A percentile compares a stretch with the other conserved stretches of the same genome.
Conservation (phyloP, 2,113 vertebrate genomes). For the Forbesichthys papilliferus region DNA sequence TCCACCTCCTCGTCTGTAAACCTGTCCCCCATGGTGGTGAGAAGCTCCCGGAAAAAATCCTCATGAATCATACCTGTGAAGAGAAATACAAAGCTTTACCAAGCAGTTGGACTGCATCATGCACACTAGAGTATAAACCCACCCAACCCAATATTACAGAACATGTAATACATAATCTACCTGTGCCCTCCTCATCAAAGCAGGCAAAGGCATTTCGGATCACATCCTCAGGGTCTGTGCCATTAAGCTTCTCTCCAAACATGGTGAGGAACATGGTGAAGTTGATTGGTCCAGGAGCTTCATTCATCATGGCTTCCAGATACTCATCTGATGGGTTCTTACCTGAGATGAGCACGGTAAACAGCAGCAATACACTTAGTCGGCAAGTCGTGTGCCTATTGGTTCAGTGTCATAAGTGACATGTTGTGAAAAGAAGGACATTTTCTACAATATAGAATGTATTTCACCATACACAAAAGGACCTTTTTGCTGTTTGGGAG, state of each 20-base stretch:
- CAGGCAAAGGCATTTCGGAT: slow-evolving; percentile 94
- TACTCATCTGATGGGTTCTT: slow-evolving; percentile 94
- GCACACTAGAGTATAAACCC: neutral
- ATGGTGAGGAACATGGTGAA: slow-evolving; percentile 98
- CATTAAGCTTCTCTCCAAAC: slow-evolving; percentile 92
- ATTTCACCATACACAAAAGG: no score
- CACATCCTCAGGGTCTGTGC: slow-evolving; percentile 85
- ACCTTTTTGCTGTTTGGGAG: no score
- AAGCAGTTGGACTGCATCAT: neutral
- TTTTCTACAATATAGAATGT: no score
- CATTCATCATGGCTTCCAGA: slow-evolving; percentile 93
- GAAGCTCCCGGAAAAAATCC: slow-evolving; percentile 89
- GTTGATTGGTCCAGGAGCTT: slow-evolving; percentile 92
- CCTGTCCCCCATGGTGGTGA: slow-evolving; percentile 93
- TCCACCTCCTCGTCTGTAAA: slow-evolving; percentile 95
- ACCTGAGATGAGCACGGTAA: slow-evolving; percentile 67
- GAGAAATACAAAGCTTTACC: neutral
- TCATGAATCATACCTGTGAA: slow-evolving; percentile 85
- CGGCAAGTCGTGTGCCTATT: no score
- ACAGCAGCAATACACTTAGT: neutral
- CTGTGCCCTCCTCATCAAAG: slow-evolving; percentile 92
- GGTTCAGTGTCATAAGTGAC: no score
- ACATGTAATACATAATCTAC: slow-evolving; percentile 53
- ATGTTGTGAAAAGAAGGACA: no score
- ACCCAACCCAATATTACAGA: neutral